Conservation (phyloP, 2,797 vertebrate species). For the Pseudotriccus pelzelni region DNA sequence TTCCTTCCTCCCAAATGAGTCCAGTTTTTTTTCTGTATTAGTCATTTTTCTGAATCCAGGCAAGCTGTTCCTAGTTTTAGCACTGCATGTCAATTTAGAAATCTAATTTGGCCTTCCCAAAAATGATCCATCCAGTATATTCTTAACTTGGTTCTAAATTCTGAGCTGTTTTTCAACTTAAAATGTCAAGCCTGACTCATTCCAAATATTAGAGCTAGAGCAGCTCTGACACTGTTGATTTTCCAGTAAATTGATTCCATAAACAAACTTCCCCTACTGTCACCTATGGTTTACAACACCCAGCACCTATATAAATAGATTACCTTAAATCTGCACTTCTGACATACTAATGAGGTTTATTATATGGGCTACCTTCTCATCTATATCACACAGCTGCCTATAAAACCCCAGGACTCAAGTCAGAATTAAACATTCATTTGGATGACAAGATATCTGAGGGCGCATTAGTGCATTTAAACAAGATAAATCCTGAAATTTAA, state of each 20-base stretch:
- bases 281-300: background rate
- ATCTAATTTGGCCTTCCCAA: slow-evolving; percentile 3
- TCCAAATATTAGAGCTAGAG: slow-evolving; percentile 2
- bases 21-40: slow-evolving; percentile 10
- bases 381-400: accelerated
- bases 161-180: background rate
- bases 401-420: background rate
- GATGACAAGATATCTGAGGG: background rate
- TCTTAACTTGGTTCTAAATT: slow-evolving; percentile 31
- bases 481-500: background rate
- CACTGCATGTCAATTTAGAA: slow-evolving; percentile 2
- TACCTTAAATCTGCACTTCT: background rate
- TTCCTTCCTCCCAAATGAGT: background rate
- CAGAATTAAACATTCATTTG: background rate
- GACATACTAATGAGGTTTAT: background rate
- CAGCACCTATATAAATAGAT: background rate
- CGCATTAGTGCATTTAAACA: background rate
- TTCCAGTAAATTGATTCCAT: background rate
- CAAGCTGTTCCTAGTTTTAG: slow-evolving; percentile 38
- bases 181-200: slow-evolving; percentile 49
- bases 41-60: slow-evolving; percentile 43
- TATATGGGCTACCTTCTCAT: background rate
- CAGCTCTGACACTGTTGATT: background rate
- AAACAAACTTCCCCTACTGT: background rate
- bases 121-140: slow-evolving; percentile 3